Evolutionary conservation across 2,797 vertebrate species (phyloP), one percentile per base, ranked within the genome.

Genomic region (Sciurus carolinensis): DNA sequence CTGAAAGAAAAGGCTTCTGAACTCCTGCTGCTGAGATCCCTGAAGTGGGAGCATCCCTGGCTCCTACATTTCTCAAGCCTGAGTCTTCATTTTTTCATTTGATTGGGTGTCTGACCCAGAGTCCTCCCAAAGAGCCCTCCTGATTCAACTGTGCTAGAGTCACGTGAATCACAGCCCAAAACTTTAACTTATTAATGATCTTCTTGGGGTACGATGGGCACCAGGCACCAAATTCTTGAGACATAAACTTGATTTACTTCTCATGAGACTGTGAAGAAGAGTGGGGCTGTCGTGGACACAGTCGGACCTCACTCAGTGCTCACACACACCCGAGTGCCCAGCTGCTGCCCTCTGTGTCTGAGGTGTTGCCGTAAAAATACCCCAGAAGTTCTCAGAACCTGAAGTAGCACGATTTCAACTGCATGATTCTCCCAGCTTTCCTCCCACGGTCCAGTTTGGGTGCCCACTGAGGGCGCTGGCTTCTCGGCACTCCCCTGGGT

Each of bases 401-500:
- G 28, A 4, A 8, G 7, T 2, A 7, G 54, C 50, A 33, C 20
- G 8, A 42, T 39, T 44, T 18, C 20, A 80, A n/a, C n/a, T 20
- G 4, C 57, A 80, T 33, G 9, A 67, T 59, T 66, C 24, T 30
- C 47, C 36, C 77, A 79, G 81, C 12, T 7, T 79, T 36, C 80
- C 26, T 30, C 57, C 57, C 1, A 0, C 6, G 28, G 57, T 12
- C 30, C 44, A 11, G 39, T 30, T 52, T 5, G 12, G 30, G 26
- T 1, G 0, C 26, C 64, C 20, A 1, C 9, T 12, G 6, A 5
- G 2, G 36, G 17, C 15, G 5, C 39, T 5, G 28, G 7, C 44
- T 36, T 39, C 33, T 15, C 15, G 8, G 18, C 42, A 67, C 15
- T 12, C 36, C 50, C 30, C 59, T 66, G 5, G 11, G 26, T 52